Evolutionary conservation across 2,888 invertebrate species (phyloP).

Genomic region (Pollenia griseotomentosa): DNA sequence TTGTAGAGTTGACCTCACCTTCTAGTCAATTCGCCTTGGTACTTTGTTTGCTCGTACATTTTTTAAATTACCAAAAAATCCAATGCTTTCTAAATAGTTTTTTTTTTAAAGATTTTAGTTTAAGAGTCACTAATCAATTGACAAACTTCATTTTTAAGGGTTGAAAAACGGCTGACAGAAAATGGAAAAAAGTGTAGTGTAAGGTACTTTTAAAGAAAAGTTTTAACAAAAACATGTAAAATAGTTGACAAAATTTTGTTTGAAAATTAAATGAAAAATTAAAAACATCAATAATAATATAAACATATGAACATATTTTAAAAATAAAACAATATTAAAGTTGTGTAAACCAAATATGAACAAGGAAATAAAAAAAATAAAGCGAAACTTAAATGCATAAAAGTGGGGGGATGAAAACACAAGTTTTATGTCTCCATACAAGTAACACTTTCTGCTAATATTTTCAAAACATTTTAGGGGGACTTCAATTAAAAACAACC

Average conservation of each 20-base stretch:
- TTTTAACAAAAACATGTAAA: slow-evolving; percentile 41
- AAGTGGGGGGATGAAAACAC: slow-evolving; percentile 40
- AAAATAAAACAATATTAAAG: not conserved
- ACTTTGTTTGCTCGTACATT: no score
- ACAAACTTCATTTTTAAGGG: slow-evolving; percentile 55
- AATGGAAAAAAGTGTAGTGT: slow-evolving; percentile 43
- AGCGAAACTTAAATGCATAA: not conserved
- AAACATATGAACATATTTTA: no score
- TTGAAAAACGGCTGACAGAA: slow-evolving; percentile 59
- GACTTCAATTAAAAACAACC: slow-evolving; percentile 42
- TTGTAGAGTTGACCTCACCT: no score
- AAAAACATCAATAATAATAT: not conserved
- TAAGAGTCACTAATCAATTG: slow-evolving; percentile 22
- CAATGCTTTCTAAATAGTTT: not conserved
- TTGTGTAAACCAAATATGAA: not conserved
- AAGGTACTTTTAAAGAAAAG: slow-evolving; percentile 50
- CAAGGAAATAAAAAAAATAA: slow-evolving; percentile 3
- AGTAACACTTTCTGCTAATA: slow-evolving; percentile 11
- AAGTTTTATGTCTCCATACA: slow-evolving; percentile 46
- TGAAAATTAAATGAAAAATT: not conserved
- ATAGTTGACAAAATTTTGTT: slow-evolving; percentile 29
- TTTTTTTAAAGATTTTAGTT: not conserved
- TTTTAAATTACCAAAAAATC: not conserved
- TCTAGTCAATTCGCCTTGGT: no score
- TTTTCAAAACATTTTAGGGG: slow-evolving; percentile 44